phyloP scores from a whole-genome alignment of 1,140 invertebrate genomes.

The Pseudomyrmex cubaensis region DNA sequence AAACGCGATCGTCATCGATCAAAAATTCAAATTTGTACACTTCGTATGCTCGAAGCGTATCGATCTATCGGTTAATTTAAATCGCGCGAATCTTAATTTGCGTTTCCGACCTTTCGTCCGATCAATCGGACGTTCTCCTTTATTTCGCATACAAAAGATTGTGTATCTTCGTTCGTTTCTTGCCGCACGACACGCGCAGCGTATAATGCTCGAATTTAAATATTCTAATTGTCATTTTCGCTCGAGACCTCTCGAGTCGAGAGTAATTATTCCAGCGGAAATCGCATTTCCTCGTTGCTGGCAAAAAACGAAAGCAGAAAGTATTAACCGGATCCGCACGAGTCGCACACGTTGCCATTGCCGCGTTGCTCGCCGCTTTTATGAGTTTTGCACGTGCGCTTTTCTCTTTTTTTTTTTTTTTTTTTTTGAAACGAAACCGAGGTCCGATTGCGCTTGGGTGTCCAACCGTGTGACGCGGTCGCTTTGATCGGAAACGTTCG shows the following conservation, averaged over 20 bases:
- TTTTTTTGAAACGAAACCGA: not conserved
- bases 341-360: slow-evolving; percentile 14
- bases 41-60: not conserved
- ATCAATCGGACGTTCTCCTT: not conserved
- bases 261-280: not conserved
- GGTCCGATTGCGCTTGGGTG: slow-evolving; percentile 60
- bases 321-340: not conserved
- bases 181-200: not conserved
- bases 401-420: slow-evolving; percentile 1
- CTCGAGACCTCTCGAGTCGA: not conserved
- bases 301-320: not conserved
- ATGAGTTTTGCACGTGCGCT: slow-evolving; percentile 39
- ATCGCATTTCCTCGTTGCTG: slow-evolving; percentile 11
- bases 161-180: slow-evolving; percentile 25
- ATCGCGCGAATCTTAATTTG: slow-evolving; percentile 14
- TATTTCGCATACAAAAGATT: slow-evolving; percentile 18
- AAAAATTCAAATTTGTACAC: not conserved
- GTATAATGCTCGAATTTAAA: slow-evolving; percentile 5
- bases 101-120: not conserved
- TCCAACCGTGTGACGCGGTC: slow-evolving; percentile 26
- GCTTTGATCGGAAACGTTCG: slow-evolving; percentile 22
- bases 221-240: slow-evolving; percentile 22
- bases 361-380: slow-evolving; percentile 38
- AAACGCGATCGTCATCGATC: slow-evolving; percentile 10
- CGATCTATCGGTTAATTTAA: slow-evolving; percentile 2